Evolutionary conservation across 2,888 invertebrate genomes (phyloP).

Genomic region (Scaptomyza tumidula): DNA sequence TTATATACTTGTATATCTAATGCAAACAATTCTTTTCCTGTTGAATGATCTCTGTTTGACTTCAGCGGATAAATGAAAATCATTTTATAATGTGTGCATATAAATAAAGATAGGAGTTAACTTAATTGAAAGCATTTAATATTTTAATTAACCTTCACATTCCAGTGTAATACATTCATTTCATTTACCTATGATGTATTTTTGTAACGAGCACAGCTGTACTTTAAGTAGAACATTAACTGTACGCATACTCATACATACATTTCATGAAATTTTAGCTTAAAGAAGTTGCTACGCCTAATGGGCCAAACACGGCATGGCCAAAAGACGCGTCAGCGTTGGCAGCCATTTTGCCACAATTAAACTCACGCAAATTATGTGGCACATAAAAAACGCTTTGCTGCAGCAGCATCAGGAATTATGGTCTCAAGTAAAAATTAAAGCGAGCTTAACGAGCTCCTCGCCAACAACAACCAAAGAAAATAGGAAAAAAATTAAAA

Average conservation of each 20-base stretch:
- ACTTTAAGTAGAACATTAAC: background rate
- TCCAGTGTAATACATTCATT: too few relatives aligned
- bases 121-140: constrained; percentile 8
- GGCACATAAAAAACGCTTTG: constrained; percentile 52
- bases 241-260: background rate
- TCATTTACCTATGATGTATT: too few relatives aligned
- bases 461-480: constrained; percentile 42
- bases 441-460: constrained; percentile 76
- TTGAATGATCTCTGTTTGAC: too few relatives aligned
- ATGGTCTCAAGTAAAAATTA: constrained; percentile 75
- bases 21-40: too few relatives aligned
- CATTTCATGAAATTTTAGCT: background rate
- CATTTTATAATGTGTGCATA: background rate
- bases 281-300: constrained; percentile 53
- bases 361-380: constrained; percentile 72
- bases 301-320: constrained; percentile 46
- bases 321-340: constrained; percentile 23
- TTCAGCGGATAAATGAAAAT: background rate
- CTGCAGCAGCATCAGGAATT: constrained; percentile 52
- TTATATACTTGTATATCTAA: too few relatives aligned
- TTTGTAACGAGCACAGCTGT: background rate
- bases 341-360: constrained; percentile 63
- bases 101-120: background rate
- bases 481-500: background rate
- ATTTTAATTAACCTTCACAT: background rate